phyloP scores from a whole-genome alignment of 2,113 vertebrate genomes.

The Pelobates fuscus region DNA sequence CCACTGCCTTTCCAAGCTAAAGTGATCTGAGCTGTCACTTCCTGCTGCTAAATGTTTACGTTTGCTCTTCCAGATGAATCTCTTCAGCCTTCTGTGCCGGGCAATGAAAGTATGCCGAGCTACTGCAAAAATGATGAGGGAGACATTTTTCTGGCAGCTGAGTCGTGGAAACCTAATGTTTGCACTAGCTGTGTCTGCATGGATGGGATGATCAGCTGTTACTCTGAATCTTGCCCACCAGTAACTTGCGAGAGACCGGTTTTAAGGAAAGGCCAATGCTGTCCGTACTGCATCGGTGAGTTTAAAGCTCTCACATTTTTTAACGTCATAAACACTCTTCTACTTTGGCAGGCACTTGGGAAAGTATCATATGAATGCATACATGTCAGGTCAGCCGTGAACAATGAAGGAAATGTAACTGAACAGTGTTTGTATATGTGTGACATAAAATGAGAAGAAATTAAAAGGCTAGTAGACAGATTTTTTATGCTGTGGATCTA shows the following conservation, averaged over 20 bases:
- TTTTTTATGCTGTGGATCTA: no score
- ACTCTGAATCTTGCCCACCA: constrained; percentile 81
- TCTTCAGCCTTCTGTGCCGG: constrained; percentile 70
- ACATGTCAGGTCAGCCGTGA: background rate
- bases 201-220: constrained; percentile 82
- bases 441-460: no score
- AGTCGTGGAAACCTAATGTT: constrained; percentile 89
- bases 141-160: constrained; percentile 86
- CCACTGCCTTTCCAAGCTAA: constrained; percentile 26
- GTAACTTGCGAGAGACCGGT: constrained; percentile 82
- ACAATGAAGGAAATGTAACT: background rate
- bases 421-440: background rate
- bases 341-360: background rate
- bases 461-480: no score
- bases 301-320: constrained; percentile 14
- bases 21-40: constrained; percentile 37
- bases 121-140: constrained; percentile 84
- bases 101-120: constrained; percentile 79
- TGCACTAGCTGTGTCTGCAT: constrained; percentile 87
- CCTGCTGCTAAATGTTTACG: constrained; percentile 49
- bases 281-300: constrained; percentile 89
- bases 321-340: background rate
- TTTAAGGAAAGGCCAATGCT: constrained; percentile 86
- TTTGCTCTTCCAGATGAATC: constrained; percentile 74
- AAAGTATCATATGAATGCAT: background rate